A percentile compares a stretch with the other conserved stretches of the same genome.
These are phyloP conservation scores for Mionectes olivaceus DNA, from an alignment of 2,797 vertebrate genomes.

Conservation along the genomic window DNA sequence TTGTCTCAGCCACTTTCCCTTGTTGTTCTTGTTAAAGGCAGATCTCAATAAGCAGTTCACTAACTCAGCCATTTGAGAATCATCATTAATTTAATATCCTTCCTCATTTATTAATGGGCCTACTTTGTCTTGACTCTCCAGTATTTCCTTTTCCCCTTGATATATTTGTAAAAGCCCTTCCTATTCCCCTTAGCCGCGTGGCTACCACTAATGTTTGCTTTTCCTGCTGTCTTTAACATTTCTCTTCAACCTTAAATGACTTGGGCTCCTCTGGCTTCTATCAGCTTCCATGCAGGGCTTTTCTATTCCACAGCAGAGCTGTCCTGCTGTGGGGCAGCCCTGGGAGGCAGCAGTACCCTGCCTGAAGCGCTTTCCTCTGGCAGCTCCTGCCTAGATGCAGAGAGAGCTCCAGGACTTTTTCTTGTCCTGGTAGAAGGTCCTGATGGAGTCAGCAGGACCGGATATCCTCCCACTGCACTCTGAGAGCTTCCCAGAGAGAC, in stretches of 20 bases:
- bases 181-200: conserved; percentile 56
- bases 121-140: conserved; percentile 71
- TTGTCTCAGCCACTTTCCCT: conserved; percentile 50
- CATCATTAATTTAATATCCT: conserved; percentile 77
- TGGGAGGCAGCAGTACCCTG: accelerated
- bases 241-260: conserved; percentile 46
- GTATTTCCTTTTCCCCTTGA: conserved; percentile 74
- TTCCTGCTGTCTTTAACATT: conserved; percentile 57
- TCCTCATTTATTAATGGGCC: conserved; percentile 77
- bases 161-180: conserved; percentile 75
- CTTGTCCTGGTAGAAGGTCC: background rate
- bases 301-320: background rate
- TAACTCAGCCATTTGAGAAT: conserved; percentile 74
- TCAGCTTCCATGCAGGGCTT: background rate
- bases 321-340: background rate
- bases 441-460: background rate
- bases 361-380: background rate
- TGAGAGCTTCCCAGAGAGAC: background rate
- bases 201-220: conserved; percentile 66
- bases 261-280: background rate
- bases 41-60: conserved; percentile 71
- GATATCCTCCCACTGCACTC: background rate
- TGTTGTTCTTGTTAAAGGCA: conserved; percentile 68
- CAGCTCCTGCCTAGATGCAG: background rate
- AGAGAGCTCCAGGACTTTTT: background rate